Evolutionary conservation across 35 echinoderm and acorn worm species (phyloP).

Genomic region (Holothuria glaberrima): DNA sequence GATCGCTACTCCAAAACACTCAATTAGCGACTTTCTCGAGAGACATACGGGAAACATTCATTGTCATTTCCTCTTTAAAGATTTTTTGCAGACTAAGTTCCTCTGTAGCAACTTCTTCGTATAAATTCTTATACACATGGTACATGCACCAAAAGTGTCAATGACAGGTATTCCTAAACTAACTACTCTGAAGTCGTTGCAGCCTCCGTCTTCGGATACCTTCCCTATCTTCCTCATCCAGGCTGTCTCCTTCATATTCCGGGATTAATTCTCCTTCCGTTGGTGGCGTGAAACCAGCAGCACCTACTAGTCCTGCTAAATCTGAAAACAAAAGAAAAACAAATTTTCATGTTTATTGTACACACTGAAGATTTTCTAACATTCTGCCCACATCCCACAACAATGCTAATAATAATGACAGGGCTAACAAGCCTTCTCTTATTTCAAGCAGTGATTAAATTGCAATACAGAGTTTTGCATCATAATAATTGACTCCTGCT

Average conservation of each 20-base stretch:
- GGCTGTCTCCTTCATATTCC: conserved; percentile 61
- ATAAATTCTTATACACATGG: background rate
- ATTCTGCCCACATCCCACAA: too few species aligned
- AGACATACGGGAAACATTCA: background rate
- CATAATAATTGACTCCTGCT: too few species aligned
- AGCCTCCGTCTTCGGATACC: conserved; percentile 75
- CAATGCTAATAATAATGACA: too few species aligned
- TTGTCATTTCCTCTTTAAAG: background rate
- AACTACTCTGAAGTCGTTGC: conserved; percentile 64
- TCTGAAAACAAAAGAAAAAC: conserved; percentile 46
- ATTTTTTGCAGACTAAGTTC: background rate
- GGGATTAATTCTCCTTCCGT: conserved; percentile 79
- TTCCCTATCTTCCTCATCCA: conserved; percentile 63
- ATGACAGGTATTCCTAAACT: background rate
- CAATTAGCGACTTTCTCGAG: background rate
- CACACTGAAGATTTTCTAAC: too few species aligned
- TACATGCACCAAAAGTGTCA: background rate
- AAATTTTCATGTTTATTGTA: too few species aligned
- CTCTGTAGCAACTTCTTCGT: background rate
- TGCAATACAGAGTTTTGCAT: too few species aligned
- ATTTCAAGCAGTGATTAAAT: too few species aligned
- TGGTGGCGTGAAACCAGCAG: conserved; percentile 76
- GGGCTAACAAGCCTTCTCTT: too few species aligned
- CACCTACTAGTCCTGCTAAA: conserved; percentile 69
- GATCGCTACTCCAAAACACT: background rate